Evolutionary conservation across 2,797 vertebrate species (phyloP), one percentile per base, ranked within the genome.

Genomic region (Hirundo rustica): DNA sequence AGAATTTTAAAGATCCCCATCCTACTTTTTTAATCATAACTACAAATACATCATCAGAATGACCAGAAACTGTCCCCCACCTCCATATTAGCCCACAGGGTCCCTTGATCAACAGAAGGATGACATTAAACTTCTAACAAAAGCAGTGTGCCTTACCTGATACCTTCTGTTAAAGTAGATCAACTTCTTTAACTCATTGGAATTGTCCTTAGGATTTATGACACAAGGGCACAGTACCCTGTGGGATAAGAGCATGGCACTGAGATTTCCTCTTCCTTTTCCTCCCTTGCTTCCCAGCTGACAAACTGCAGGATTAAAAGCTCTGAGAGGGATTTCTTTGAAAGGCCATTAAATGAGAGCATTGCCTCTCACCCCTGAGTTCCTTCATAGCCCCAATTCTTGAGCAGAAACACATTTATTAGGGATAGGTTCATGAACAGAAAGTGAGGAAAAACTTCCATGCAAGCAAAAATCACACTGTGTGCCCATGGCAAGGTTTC

Each of bases 141-240:
- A n/a, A 47, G 51, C 5, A 47, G 9, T 0, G 0, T 62, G 45
- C 5, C 95, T 97, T 96, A 98, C 98, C 97, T 98, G 98, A 54
- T 98, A 98, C 11, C 16, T 90, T 93, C 27, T 97, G 91, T 98
- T 98, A 38, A 95, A 58, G 11, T 92, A 83, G 3, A 93, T 5
- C 54, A 98, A 51, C 18, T 62, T 15, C 11, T 96, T 88, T 4
- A 97, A 20, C 32, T 97, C 96, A n/a, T 5, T 10, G 2, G 98
- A 97, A 60, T 97, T 88, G 8, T 96, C 79, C 9, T 29, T 11
- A 34, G 85, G 55, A 1, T 51, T 93, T 87, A 98, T 7, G 36
- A 98, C 96, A 95, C 98, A 98, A 58, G 95, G 57, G 72, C 98
- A 98, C 44, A 95, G 2, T 0, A 2, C 0, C 5, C 98, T 98